phyloP scores from a whole-genome alignment of 2,888 invertebrate genomes.

The Eupsilia transversa region DNA sequence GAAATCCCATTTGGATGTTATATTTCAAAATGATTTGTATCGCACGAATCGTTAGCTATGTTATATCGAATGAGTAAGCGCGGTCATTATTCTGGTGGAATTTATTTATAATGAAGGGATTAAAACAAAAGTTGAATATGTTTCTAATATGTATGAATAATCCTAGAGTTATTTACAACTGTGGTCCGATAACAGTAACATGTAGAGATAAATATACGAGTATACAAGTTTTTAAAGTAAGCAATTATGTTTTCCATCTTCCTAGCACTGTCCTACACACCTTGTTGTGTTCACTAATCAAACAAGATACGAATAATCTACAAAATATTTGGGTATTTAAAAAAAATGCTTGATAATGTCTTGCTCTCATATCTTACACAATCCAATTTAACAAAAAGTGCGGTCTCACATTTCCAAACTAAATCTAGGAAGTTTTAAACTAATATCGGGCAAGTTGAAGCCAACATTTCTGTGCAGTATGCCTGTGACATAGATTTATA shows the following conservation, averaged over 20 bases:
- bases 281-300: not conserved
- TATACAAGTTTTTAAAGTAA: not conserved
- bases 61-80: conserved; percentile 41
- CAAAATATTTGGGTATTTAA: too few species aligned
- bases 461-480: conserved; percentile 67
- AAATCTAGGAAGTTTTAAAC: conserved; percentile 64
- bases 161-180: not conserved
- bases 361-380: conserved; percentile 37
- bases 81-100: conserved; percentile 34
- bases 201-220: not conserved
- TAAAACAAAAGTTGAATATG: not conserved
- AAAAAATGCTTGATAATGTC: conserved; percentile 17
- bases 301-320: not conserved
- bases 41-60: conserved; percentile 57
- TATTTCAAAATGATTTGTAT: conserved; percentile 66
- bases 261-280: not conserved
- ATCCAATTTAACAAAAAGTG: conserved; percentile 55
- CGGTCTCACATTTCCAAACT: conserved; percentile 56
- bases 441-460: conserved; percentile 62
- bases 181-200: not conserved
- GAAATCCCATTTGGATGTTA: conserved; percentile 64
- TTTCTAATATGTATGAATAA: not conserved
- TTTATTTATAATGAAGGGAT: conserved; percentile 36
- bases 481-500: conserved; percentile 78
- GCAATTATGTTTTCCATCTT: not conserved